Evolutionary conservation across 2,113 vertebrate genomes (phyloP).

Genomic region (Cyrtonyx montezumae): DNA sequence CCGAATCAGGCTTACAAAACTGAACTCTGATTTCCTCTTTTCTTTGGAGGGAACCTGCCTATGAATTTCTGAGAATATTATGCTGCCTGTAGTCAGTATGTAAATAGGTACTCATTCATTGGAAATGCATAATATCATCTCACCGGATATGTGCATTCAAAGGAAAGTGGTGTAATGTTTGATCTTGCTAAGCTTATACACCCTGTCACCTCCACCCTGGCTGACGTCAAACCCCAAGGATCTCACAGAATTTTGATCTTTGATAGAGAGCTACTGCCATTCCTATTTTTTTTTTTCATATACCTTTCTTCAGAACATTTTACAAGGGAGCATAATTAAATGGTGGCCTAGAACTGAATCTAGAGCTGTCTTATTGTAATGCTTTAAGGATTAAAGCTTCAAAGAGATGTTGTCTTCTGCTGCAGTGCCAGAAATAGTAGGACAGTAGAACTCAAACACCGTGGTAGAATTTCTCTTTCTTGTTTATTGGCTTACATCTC

Average conservation of each 20-base stretch:
- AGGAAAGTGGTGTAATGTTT: background rate
- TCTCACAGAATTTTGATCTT: background rate
- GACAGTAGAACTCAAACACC: background rate
- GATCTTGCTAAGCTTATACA: background rate
- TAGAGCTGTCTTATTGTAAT: background rate
- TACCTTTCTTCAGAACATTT: background rate
- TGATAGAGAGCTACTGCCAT: background rate
- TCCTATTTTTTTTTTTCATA: background rate
- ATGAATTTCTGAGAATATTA: background rate
- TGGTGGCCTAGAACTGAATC: background rate
- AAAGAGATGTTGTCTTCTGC: background rate
- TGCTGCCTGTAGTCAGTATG: background rate
- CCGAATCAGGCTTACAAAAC: background rate
- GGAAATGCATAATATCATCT: background rate
- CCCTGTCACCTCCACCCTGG: background rate
- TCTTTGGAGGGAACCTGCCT: background rate
- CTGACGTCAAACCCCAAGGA: background rate
- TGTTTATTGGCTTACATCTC: background rate
- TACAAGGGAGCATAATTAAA: background rate
- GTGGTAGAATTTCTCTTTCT: background rate
- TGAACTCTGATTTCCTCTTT: background rate
- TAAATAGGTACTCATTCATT: background rate
- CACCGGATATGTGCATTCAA: background rate
- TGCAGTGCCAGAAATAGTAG: background rate
- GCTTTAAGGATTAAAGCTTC: background rate